Evolutionary conservation across 1,140 invertebrate species (phyloP).

Genomic region (Drosophila biarmipes): DNA sequence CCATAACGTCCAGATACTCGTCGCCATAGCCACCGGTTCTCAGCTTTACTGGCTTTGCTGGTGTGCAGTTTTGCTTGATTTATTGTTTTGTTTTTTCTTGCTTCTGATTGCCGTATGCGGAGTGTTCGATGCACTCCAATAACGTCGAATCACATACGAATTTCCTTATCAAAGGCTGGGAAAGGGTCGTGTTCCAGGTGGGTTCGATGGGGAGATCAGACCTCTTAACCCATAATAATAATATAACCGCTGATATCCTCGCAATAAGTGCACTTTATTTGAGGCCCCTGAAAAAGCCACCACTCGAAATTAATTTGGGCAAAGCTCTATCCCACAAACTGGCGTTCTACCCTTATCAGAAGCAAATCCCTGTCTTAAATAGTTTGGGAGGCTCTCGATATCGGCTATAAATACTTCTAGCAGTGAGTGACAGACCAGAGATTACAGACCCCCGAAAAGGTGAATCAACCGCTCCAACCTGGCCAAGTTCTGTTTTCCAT

Average conservation of each 20-base stretch:
- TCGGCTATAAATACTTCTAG: conserved; percentile 13
- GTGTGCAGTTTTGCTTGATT: conserved; percentile 8
- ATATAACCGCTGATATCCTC: neutral
- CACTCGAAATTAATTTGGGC: neutral
- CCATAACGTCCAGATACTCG: neutral
- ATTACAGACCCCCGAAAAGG: conserved; percentile 12
- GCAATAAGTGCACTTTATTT: neutral
- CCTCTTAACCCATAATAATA: neutral
- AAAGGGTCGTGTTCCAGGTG: conserved; percentile 41
- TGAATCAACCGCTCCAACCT: conserved; percentile 11
- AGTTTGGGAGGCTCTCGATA: conserved; percentile 12
- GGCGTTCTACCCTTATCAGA: conserved; percentile 7
- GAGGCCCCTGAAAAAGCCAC: neutral
- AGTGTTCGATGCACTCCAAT: neutral
- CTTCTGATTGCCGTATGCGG: neutral
- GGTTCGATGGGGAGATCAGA: conserved; percentile 2
- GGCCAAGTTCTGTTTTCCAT: neutral
- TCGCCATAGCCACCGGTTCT: conserved; percentile 21
- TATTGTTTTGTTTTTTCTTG: conserved; percentile 4
- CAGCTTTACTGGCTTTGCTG: neutral
- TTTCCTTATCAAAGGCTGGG: conserved; percentile 27
- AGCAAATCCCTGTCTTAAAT: conserved; percentile 2
- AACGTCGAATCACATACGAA: neutral
- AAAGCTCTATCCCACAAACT: neutral
- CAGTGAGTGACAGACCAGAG: conserved; percentile 14